Conservation (phyloP, 2,113 vertebrate genomes). For the Hypanus sabinus region DNA sequence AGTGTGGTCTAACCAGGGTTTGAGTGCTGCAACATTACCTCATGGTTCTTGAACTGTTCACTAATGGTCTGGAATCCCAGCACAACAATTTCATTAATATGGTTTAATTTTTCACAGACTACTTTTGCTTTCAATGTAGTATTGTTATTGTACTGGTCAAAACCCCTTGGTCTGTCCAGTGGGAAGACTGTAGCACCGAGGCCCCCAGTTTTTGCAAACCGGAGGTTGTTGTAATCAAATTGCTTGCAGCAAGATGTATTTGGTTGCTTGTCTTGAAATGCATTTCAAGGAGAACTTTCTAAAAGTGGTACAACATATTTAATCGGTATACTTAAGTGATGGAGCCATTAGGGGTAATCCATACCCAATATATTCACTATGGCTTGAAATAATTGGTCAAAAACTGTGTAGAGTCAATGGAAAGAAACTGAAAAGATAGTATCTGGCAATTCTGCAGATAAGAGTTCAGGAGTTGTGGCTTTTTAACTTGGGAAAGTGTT, state of each 20-base stretch:
- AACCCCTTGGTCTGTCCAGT: not conserved
- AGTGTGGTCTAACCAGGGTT: too few species aligned
- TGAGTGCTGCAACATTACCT: too few species aligned
- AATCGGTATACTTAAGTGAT: not conserved
- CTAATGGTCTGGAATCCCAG: not conserved
- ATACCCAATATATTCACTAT: not conserved
- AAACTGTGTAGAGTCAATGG: not conserved
- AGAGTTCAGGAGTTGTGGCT: too few species aligned
- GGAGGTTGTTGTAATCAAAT: not conserved
- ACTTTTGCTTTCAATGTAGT: not conserved
- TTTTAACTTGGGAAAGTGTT: not conserved
- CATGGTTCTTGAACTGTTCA: not conserved
- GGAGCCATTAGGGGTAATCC: not conserved
- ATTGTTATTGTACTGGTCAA: not conserved
- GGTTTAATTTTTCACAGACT: not conserved
- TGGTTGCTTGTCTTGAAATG: not conserved
- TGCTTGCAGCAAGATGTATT: not conserved
- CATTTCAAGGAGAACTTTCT: not conserved
- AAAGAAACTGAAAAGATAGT: not conserved
- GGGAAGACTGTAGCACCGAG: not conserved
- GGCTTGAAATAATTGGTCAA: not conserved
- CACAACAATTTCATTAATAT: not conserved
- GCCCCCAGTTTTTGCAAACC: not conserved
- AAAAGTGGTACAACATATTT: not conserved
- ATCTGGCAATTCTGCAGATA: not conserved